These are phyloP conservation scores for Xenopus laevis DNA, from an alignment of 2,113 vertebrate genomes.

Conservation along the genomic window DNA sequence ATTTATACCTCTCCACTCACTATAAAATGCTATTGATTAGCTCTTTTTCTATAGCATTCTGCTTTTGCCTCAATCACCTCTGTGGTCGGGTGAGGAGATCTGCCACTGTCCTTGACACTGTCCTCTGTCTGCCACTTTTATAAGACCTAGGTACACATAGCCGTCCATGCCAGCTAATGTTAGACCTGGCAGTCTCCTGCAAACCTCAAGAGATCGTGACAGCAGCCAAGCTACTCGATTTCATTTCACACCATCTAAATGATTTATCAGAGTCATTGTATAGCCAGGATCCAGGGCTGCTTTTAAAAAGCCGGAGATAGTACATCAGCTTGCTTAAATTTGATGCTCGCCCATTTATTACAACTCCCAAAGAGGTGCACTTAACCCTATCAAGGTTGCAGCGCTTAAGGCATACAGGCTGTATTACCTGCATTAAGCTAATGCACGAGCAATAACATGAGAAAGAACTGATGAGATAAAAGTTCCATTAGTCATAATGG, in stretches of 20 bases:
- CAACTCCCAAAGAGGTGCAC: neutral
- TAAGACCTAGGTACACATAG: slow-evolving; percentile 53
- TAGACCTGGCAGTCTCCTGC: slow-evolving; percentile 44
- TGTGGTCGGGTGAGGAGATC: slow-evolving; percentile 19
- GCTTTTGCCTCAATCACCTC: neutral
- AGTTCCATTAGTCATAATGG: too few relatives aligned
- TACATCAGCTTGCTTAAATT: neutral
- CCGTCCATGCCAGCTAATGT: slow-evolving; percentile 57
- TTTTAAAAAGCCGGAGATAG: slow-evolving; percentile 2
- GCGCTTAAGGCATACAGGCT: neutral
- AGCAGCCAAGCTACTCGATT: slow-evolving; percentile 65
- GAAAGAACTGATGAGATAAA: too few relatives aligned
- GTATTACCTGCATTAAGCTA: too few relatives aligned
- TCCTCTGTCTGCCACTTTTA: slow-evolving; percentile 55
- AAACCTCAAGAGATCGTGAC: slow-evolving; percentile 53
- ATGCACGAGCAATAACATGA: too few relatives aligned
- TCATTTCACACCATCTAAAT: slow-evolving; percentile 76
- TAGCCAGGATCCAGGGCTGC: slow-evolving; percentile 51
- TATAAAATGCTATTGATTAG: slow-evolving; percentile 33
- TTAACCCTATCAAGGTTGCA: slow-evolving; percentile 6
- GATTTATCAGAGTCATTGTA: slow-evolving; percentile 56
- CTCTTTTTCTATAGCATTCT: neutral
- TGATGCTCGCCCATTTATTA: neutral
- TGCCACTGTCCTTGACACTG: slow-evolving; percentile 38
- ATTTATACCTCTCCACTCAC: slow-evolving; percentile 11